Base-by-base conservation (phyloP, 2,113 vertebrate species). In the Vulpes vulpes region DNA sequence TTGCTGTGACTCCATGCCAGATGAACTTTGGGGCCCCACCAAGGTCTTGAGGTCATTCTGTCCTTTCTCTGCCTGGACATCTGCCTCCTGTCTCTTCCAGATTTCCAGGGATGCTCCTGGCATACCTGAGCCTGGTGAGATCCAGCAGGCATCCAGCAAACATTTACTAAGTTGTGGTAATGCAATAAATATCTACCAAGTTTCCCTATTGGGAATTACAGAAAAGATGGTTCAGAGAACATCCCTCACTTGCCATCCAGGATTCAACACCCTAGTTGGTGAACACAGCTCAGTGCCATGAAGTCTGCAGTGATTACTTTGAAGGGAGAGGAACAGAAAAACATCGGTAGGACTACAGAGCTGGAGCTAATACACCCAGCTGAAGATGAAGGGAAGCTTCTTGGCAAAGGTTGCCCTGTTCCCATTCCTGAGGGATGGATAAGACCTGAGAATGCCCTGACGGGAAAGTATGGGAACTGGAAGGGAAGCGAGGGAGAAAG, bases 401-500 rank as follows among this genome's bases (percentile, higher is more conserved):
- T 57, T 55, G 25, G 78, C 35, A 20, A 62, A 65, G 30, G 17
- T 1, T 0, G 5, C 11, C 0, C 8, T 8, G 43, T 0, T 0
- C 9, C 12, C 12, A 25, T 49, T 64, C 69, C 43, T 17, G 25
- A 59, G 23, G 23, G 83, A 57, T 3, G 11, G 7, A 2, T 25
- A 23, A 38, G 49, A 30, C 15, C 1, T 43, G 35, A 22, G 22
- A 11, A 22, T 16, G 32, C 4, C 8, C 19, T 1, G 23, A 27
- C 0, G 14, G 43, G 43, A 23, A 69, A 49, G 49, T 43, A 22
- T 8, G 23, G 43, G 4, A 11, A 64, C 22, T 10, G 6, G 65
- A 25, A 71, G 62, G 85, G n/a, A 4, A 2, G 9, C 30, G 14
- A 25, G 83, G 3, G 22, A 65, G 80, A 69, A 22, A 82, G 80